These are phyloP conservation scores for Camelus bactrianus DNA, from an alignment of 2,113 vertebrate genomes.

Conservation along the genomic window DNA sequence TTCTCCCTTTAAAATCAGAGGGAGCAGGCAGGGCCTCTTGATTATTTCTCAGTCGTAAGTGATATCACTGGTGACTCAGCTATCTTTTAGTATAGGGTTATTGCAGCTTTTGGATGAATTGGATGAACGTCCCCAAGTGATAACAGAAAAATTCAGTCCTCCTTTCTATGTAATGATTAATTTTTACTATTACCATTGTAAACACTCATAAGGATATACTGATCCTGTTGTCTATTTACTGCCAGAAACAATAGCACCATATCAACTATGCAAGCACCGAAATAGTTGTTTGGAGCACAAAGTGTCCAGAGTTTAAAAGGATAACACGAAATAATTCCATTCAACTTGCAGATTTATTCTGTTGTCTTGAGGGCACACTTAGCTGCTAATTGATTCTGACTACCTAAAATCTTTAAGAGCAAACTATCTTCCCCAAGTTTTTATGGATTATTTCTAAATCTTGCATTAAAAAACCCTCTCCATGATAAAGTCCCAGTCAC, in stretches of 20 bases:
- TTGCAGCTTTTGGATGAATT: not conserved
- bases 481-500: not conserved
- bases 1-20: not conserved
- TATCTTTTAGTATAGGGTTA: not conserved
- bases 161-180: not conserved
- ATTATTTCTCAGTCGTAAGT: not conserved
- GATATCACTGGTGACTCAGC: not conserved
- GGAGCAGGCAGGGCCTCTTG: not conserved
- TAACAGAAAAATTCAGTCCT: not conserved
- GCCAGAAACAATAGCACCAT: not conserved
- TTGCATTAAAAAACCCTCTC: not conserved
- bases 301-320: not conserved
- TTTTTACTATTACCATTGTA: not conserved
- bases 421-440: not conserved
- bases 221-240: not conserved
- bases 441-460: conserved; percentile 30
- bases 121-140: not conserved
- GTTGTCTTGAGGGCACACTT: rapidly evolving
- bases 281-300: not conserved
- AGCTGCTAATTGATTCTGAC: not conserved
- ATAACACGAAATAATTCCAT: not conserved
- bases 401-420: not conserved
- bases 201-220: not conserved
- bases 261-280: not conserved
- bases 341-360: not conserved